These are phyloP conservation scores for Tricholaema leucomelas DNA, from an alignment of 2,113 vertebrate genomes.

Conservation along the genomic window DNA sequence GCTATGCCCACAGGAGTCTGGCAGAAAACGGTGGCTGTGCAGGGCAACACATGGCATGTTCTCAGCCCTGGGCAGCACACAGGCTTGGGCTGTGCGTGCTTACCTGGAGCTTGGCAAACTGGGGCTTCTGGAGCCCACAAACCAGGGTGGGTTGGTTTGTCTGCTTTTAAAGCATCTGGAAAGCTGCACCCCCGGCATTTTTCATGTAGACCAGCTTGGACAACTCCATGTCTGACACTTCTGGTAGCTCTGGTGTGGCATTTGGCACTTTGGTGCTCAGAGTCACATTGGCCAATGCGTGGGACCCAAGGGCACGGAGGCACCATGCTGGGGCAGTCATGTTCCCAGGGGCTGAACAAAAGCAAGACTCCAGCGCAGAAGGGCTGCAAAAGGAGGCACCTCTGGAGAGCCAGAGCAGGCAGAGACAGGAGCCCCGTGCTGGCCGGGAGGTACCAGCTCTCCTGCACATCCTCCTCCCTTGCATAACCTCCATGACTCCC, in stretches of 20 bases:
- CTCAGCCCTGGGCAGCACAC: neutral
- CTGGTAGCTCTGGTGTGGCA: neutral
- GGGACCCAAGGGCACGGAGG: rapidly evolving
- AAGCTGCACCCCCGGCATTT: neutral
- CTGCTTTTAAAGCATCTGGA: rapidly evolving
- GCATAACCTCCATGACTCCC: neutral
- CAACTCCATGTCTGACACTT: neutral
- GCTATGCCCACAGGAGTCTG: neutral
- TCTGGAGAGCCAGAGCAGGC: neutral
- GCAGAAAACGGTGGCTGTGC: neutral
- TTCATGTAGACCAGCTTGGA: neutral
- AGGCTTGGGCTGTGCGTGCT: neutral
- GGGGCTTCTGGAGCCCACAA: neutral
- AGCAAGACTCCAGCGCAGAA: neutral
- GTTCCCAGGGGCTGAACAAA: neutral
- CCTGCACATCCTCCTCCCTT: neutral
- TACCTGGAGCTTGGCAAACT: neutral
- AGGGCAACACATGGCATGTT: rapidly evolving
- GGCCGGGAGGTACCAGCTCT: neutral
- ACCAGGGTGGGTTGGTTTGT: neutral
- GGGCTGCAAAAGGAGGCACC: neutral
- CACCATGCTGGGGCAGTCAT: neutral
- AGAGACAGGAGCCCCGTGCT: rapidly evolving
- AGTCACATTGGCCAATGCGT: rapidly evolving
- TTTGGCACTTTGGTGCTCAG: neutral